phyloP scores from a whole-genome alignment of 2,888 invertebrate genomes.

The Caradrina kadenii region DNA sequence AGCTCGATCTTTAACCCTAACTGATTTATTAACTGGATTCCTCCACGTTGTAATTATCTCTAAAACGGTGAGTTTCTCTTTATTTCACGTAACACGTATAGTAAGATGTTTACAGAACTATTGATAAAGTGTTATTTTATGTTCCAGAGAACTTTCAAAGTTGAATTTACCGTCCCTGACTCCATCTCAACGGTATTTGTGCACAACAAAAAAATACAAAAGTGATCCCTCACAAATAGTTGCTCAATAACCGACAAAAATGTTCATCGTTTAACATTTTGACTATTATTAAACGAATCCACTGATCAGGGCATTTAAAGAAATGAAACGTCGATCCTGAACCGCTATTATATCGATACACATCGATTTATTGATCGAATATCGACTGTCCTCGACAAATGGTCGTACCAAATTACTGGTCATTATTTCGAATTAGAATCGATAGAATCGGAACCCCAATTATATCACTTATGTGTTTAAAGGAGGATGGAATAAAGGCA shows the following conservation, averaged over 20 bases:
- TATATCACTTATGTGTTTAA: slow-evolving; percentile 91
- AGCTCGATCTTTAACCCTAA: neutral
- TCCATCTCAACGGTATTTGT: slow-evolving; percentile 38
- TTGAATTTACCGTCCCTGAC: slow-evolving; percentile 17
- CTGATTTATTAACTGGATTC: too few relatives aligned
- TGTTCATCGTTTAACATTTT: slow-evolving; percentile 86
- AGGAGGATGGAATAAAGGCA: slow-evolving; percentile 85
- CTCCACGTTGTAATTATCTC: too few relatives aligned
- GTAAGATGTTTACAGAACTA: too few relatives aligned
- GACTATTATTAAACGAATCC: slow-evolving; percentile 88
- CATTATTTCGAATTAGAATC: slow-evolving; percentile 90
- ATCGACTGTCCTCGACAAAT: slow-evolving; percentile 90
- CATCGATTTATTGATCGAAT: slow-evolving; percentile 90
- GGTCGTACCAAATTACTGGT: slow-evolving; percentile 88
- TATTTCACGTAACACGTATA: too few relatives aligned
- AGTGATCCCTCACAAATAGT: slow-evolving; percentile 68
- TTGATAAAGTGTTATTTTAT: neutral
- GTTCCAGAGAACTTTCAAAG: neutral
- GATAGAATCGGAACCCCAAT: slow-evolving; percentile 89
- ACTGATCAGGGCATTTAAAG: slow-evolving; percentile 89
- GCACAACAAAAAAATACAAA: slow-evolving; percentile 61
- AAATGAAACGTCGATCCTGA: slow-evolving; percentile 89
- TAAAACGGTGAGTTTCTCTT: too few relatives aligned
- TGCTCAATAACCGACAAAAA: slow-evolving; percentile 75
- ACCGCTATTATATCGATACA: slow-evolving; percentile 88